Base-by-base conservation (phyloP, 1,140 invertebrate genomes). In the Coptotermes formosanus region DNA sequence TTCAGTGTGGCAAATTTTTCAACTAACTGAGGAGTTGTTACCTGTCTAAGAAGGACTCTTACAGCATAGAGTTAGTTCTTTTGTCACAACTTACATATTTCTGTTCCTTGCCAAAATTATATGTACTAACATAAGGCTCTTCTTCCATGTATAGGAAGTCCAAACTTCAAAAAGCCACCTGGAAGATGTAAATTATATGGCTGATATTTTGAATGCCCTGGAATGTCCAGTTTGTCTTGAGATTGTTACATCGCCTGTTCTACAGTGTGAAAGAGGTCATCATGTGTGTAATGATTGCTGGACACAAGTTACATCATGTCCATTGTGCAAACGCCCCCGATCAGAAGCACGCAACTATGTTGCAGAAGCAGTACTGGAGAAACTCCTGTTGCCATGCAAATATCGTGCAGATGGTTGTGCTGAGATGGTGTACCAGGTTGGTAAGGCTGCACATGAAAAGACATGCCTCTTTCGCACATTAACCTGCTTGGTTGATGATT, bases 221-320 rank as follows among this genome's bases (percentile, higher is more conserved):
- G 81, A 85, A n/a, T 85, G 85, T n/a, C 85, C 85, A 81, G 85
- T 85, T 23, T 85, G 85, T 69, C 52, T 85, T 6, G 85, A 85
- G 43, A 69, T 85, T 12, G 85, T 82, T 52, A n/a, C 75, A 21
- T 75, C 85, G 43, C 85, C 85, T 21, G 81, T 85, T 16, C 19
- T 69, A 14, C 85, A 85, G n/a, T 85, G 85, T 30, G 44, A 81
- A 38, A 30, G 64, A 48, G 85, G 85, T 16, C 85, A 85, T 82
- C 85, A 85, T 55, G 48, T 69, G 6, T 85, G 85, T 85, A 9
- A 44, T 38, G 4, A 64, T 3, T 85, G 85, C n/a, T 82, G 85
- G 81, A 52, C 12, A 44, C 64, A 45, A 43, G 85, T 85, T 43
- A 3, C 7, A 11, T 69, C 75, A 81, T 85, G 85, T 11, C 85